A percentile compares a stretch with the other conserved stretches of the same genome.
phyloP scores from a whole-genome alignment of 2,888 invertebrate species.

The Dryobota labecula region DNA sequence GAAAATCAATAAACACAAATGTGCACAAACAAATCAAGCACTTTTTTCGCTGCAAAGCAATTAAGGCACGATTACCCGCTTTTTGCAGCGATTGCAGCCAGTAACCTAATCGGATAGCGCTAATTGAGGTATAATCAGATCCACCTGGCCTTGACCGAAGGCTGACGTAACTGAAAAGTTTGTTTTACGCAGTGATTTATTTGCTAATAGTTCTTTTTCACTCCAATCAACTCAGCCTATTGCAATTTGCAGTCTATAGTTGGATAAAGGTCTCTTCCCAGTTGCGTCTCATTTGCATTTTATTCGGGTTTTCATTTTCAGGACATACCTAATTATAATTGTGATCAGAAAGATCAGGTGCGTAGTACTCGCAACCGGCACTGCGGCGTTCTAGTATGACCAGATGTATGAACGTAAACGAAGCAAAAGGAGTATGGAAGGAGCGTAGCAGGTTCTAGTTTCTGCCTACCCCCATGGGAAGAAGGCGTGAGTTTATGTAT shows the following conservation, averaged over 20 bases:
- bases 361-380: too few species aligned
- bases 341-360: too few species aligned
- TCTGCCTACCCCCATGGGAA: too few species aligned
- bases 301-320: too few species aligned
- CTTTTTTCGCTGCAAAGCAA: conserved; percentile 43
- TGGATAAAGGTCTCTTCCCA: background rate
- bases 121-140: conserved; percentile 65
- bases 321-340: too few species aligned
- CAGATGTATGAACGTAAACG: too few species aligned
- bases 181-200: conserved; percentile 44
- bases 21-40: conserved; percentile 9
- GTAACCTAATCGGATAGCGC: conserved; percentile 41
- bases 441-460: too few species aligned
- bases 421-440: too few species aligned
- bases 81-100: conserved; percentile 53
- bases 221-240: conserved; percentile 1
- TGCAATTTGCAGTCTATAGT: background rate
- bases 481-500: too few species aligned
- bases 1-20: conserved; percentile 9
- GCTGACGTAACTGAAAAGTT: conserved; percentile 51
- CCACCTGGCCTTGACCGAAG: conserved; percentile 57
- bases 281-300: too few species aligned
- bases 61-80: conserved; percentile 39
- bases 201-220: conserved; percentile 35
- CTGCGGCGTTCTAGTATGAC: too few species aligned